A percentile compares a stretch with the other conserved stretches of the same genome.
Evolutionary conservation across 2,113 vertebrate species (phyloP).

Genomic region (Protobothrops flavoviridis): DNA sequence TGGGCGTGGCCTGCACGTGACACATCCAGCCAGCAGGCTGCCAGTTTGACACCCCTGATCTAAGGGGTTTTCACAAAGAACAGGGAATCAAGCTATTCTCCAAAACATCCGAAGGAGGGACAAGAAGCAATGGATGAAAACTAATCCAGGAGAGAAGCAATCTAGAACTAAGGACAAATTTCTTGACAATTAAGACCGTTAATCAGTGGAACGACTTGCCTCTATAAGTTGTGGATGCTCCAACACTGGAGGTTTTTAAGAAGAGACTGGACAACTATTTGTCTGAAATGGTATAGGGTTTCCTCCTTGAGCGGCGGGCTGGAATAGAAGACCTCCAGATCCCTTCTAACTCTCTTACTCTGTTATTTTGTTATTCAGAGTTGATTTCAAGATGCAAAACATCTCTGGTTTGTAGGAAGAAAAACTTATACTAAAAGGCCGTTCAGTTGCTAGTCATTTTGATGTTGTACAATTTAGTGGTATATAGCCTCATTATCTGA

Average conservation of each 20-base stretch:
- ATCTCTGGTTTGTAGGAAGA: background rate
- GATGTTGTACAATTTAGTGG: background rate
- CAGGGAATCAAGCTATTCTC: background rate
- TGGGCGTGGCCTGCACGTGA: too few species aligned
- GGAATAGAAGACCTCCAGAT: background rate
- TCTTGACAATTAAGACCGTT: background rate
- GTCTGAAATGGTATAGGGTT: background rate
- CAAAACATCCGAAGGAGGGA: background rate
- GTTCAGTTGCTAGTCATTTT: background rate
- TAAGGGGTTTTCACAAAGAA: background rate
- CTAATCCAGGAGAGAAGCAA: background rate
- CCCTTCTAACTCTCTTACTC: background rate
- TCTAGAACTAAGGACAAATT: background rate
- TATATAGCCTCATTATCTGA: background rate
- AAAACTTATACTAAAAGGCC: background rate
- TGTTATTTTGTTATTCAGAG: background rate
- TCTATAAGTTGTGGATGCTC: background rate
- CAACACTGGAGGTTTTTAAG: background rate
- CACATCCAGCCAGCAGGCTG: too few species aligned
- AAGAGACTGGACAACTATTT: background rate
- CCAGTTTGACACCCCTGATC: too few species aligned
- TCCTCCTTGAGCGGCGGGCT: background rate
- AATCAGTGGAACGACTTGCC: background rate
- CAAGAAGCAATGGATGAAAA: background rate
- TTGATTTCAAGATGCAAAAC: background rate